These are phyloP conservation scores for Macrobrachium rosenbergii DNA, from an alignment of 1,140 invertebrate species.

Conservation along the genomic window DNA sequence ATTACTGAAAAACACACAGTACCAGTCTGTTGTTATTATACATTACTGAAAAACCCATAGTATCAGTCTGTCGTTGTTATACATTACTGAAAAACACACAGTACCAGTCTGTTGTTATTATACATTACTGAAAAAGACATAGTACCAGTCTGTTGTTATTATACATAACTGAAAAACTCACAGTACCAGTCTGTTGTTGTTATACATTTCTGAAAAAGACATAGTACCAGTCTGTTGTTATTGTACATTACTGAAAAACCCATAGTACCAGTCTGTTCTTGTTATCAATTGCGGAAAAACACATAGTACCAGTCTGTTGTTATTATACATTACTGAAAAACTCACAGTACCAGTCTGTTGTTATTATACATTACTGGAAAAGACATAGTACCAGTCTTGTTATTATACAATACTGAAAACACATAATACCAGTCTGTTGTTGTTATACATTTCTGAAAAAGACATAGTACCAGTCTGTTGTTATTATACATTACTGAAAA, in stretches of 20 bases:
- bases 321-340: conserved; percentile 2
- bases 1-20: not conserved
- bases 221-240: not conserved
- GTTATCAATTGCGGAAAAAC: not conserved
- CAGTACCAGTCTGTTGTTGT: not conserved
- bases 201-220: not conserved
- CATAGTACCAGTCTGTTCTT: not conserved
- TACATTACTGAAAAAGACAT: not conserved
- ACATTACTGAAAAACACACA: not conserved
- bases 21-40: not conserved
- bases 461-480: not conserved
- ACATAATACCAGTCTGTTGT: not conserved
- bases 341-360: not conserved
- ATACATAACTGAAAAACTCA: not conserved
- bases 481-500: conserved; percentile 8
- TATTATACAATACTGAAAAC: not conserved
- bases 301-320: not conserved
- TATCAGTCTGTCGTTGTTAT: not conserved
- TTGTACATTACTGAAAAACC: not conserved
- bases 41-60: not conserved
- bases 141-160: not conserved
- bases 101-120: not conserved
- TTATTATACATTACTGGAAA: conserved; percentile 6
- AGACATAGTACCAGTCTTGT: not conserved
- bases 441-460: conserved; percentile 1